phyloP scores from a whole-genome alignment of 2,113 vertebrate genomes.

The Octodon degus region DNA sequence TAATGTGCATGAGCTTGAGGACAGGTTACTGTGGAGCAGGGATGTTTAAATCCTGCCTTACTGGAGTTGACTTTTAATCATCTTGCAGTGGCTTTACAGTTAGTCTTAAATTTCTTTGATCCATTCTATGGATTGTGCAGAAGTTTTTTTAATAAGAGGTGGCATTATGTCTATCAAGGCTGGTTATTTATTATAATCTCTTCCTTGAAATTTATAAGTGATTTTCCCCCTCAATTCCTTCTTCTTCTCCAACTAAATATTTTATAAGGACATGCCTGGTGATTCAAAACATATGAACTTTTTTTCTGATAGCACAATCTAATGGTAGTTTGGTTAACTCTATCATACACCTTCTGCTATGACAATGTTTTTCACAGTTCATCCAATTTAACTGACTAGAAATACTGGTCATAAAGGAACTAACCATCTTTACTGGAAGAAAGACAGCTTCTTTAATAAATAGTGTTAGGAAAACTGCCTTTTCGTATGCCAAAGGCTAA shows the following conservation, averaged over 20 bases:
- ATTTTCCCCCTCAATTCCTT: background rate
- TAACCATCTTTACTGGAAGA: background rate
- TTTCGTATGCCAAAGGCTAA: background rate
- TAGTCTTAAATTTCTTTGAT: background rate
- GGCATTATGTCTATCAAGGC: background rate
- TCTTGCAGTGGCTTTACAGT: background rate
- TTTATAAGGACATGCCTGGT: background rate
- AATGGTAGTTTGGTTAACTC: background rate
- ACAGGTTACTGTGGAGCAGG: background rate
- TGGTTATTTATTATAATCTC: background rate
- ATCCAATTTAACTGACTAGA: background rate
- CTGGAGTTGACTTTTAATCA: background rate
- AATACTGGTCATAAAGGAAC: background rate
- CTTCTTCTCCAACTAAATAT: background rate
- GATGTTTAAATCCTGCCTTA: background rate
- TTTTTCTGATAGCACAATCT: background rate
- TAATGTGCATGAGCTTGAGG: background rate
- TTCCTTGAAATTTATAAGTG: background rate
- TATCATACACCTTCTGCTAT: background rate
- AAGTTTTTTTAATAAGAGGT: background rate
- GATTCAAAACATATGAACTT: background rate
- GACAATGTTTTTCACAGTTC: background rate
- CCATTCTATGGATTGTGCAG: background rate
- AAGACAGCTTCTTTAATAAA: background rate
- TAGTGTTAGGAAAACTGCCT: background rate